These are phyloP conservation scores for Chymomyza costata DNA, from an alignment of 1,140 invertebrate genomes.

Conservation along the genomic window DNA sequence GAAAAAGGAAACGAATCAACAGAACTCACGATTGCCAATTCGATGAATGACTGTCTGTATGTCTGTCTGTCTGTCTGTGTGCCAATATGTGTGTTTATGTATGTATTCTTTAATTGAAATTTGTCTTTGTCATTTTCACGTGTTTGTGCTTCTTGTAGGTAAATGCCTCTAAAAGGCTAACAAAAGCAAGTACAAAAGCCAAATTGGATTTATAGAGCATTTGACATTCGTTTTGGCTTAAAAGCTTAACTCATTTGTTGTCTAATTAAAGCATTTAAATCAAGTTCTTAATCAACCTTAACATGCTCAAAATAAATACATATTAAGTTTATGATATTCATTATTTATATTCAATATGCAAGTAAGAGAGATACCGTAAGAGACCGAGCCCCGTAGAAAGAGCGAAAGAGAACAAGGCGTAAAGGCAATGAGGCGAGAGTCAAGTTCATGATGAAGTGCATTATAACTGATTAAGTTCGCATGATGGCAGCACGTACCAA, in stretches of 20 bases:
- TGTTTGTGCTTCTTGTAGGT: too few species aligned
- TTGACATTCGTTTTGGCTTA: too few species aligned
- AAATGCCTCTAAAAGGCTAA: too few species aligned
- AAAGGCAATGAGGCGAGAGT: too few species aligned
- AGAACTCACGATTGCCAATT: conserved; percentile 17
- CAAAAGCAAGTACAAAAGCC: too few species aligned
- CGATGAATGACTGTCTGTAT: neutral
- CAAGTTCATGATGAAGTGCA: conserved; percentile 44
- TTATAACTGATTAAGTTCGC: conserved; percentile 58
- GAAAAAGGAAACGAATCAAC: neutral
- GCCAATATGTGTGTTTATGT: neutral
- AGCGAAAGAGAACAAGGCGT: too few species aligned
- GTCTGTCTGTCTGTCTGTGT: conserved; percentile 1
- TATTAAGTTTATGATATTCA: conserved; percentile 25
- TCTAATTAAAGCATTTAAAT: too few species aligned
- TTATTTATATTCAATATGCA: conserved; percentile 27
- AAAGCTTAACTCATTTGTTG: too few species aligned
- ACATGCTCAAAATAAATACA: too few species aligned
- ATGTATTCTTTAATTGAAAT: conserved; percentile 23
- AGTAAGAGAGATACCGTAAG: neutral
- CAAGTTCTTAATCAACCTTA: too few species aligned
- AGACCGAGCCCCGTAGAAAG: neutral
- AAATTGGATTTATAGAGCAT: too few species aligned
- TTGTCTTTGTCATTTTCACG: conserved; percentile 19
- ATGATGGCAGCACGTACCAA: conserved; percentile 4